These are phyloP conservation scores for Malacosoma neustria DNA, from an alignment of 2,888 invertebrate genomes.

Conservation along the genomic window DNA sequence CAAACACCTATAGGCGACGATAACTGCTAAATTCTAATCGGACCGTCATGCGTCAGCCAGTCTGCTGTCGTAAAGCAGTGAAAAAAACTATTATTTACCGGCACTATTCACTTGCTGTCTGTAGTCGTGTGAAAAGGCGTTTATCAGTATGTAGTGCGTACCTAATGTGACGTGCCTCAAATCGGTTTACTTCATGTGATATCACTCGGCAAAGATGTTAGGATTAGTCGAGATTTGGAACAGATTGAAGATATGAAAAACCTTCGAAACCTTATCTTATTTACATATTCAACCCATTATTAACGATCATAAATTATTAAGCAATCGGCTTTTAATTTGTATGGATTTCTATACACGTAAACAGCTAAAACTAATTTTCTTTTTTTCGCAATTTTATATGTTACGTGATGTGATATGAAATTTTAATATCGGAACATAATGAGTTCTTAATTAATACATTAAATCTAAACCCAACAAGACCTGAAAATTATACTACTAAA, in stretches of 20 bases:
- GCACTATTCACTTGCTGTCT: background rate
- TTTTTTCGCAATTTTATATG: no score
- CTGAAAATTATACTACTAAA: no score
- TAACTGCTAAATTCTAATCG: no score
- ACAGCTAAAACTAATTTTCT: no score
- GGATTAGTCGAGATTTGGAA: constrained; percentile 41
- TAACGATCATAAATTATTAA: background rate
- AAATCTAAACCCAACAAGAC: no score
- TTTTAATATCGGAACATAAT: no score
- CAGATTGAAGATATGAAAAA: constrained; percentile 17
- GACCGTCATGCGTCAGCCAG: no score
- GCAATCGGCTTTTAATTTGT: background rate
- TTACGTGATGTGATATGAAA: no score
- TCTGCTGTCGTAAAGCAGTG: no score
- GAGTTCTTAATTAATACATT: no score
- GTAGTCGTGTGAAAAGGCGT: background rate
- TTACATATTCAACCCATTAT: background rate
- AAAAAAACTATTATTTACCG: background rate
- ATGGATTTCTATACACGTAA: background rate
- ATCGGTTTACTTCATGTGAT: constrained; percentile 7
- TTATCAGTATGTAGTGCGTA: background rate
- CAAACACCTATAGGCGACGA: no score
- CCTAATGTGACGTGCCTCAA: background rate
- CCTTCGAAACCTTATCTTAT: constrained; percentile 12
- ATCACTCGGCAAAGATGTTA: constrained; percentile 27